Evolutionary conservation across 2,113 vertebrate genomes (phyloP).

Genomic region (Craseonycteris thonglongyai): DNA sequence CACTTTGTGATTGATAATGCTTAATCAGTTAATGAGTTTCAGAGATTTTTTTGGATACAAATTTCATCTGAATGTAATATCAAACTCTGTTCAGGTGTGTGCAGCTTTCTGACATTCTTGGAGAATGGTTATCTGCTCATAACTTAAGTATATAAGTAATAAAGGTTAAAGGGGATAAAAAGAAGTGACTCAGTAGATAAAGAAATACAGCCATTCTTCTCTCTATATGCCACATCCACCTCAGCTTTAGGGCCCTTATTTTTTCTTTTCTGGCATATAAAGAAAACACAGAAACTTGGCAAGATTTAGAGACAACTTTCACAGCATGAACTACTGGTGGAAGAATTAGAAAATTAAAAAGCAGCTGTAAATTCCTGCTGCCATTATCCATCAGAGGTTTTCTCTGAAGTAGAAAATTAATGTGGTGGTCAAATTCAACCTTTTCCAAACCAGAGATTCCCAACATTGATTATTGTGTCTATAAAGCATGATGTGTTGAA

Average conservation of each 20-base stretch:
- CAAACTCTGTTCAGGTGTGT: not conserved
- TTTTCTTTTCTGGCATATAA: not conserved
- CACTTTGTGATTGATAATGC: not conserved
- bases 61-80: not conserved
- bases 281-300: not conserved
- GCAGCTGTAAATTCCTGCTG: not conserved
- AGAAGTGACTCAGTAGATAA: not conserved
- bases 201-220: not conserved
- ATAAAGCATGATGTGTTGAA: not conserved
- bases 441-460: slow-evolving; percentile 9
- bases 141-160: not conserved
- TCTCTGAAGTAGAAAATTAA: slow-evolving; percentile 18
- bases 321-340: not conserved
- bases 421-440: slow-evolving; percentile 8
- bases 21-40: not conserved
- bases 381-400: not conserved
- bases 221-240: fast-evolving
- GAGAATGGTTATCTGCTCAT: not conserved
- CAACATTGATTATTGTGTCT: not conserved
- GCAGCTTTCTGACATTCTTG: not conserved
- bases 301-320: not conserved
- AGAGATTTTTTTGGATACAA: not conserved
- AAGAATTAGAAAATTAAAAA: slow-evolving; percentile 21
- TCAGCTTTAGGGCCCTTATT: not conserved
- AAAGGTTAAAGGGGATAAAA: not conserved